Conservation (phyloP, 2,888 invertebrate genomes). For the Thelaira solivaga region DNA sequence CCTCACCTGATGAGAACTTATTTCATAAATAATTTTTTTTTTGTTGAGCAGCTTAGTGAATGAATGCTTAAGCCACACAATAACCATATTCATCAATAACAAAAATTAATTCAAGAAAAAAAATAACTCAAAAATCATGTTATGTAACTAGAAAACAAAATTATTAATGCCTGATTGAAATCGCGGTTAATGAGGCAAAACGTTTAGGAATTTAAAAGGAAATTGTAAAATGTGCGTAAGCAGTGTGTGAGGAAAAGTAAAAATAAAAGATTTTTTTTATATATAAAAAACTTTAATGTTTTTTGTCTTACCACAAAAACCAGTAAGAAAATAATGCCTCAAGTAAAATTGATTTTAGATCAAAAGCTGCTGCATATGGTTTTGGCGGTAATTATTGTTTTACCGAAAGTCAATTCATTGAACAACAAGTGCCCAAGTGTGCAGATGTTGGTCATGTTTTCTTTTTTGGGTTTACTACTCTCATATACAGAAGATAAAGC, state of each 20-base stretch:
- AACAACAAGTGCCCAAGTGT: slow-evolving; percentile 52
- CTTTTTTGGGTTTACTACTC: background rate
- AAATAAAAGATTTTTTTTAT: slow-evolving; percentile 15
- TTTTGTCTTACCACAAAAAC: slow-evolving; percentile 17
- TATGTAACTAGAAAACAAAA: too few species aligned
- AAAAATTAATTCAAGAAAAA: too few species aligned
- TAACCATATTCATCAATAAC: too few species aligned
- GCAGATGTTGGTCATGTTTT: background rate
- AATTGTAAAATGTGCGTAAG: slow-evolving; percentile 27
- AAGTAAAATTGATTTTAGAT: slow-evolving; percentile 56
- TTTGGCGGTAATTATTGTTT: slow-evolving; percentile 50
- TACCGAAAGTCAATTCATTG: slow-evolving; percentile 44
- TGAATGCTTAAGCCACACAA: too few species aligned
- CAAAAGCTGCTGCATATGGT: slow-evolving; percentile 34
- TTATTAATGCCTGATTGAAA: slow-evolving; percentile 50
- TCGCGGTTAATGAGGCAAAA: slow-evolving; percentile 45
- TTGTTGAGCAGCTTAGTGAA: too few species aligned
- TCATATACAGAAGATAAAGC: slow-evolving; percentile 8
- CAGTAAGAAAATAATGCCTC: slow-evolving; percentile 43
- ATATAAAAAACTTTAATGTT: slow-evolving; percentile 8
- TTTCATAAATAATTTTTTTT: too few species aligned
- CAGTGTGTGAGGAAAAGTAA: slow-evolving; percentile 2
- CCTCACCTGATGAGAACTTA: too few species aligned
- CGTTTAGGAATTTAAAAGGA: slow-evolving; percentile 36
- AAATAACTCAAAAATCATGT: too few species aligned